Conservation (phyloP, 2,113 vertebrate genomes). For the Chinchilla lanigera region DNA sequence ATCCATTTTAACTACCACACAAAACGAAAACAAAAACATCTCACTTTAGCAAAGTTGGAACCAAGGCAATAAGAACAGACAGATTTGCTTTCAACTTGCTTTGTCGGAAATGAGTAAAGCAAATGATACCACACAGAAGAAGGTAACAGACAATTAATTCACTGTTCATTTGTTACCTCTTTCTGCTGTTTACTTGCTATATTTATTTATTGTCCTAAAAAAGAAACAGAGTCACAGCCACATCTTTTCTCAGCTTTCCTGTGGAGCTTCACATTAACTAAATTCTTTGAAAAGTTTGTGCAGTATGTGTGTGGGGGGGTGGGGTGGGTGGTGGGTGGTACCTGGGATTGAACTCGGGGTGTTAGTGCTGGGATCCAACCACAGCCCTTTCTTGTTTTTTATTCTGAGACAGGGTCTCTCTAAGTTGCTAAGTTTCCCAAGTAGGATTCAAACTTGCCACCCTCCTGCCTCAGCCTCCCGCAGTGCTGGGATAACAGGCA, state of each 20-base stretch:
- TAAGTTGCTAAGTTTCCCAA: neutral
- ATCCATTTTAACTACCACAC: no score
- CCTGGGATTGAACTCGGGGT: neutral
- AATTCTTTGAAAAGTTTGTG: neutral
- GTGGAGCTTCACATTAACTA: neutral
- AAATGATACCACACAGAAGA: accelerated
- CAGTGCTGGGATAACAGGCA: neutral
- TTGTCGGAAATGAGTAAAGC: accelerated
- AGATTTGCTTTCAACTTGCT: neutral
- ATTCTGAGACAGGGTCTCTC: neutral
- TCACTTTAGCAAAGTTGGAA: no score
- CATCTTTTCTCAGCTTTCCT: neutral
- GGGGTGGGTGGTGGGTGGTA: no score
- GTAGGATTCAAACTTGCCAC: neutral
- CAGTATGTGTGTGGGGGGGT: neutral
- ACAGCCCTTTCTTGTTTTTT: neutral
- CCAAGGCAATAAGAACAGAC: accelerated
- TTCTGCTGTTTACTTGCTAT: neutral
- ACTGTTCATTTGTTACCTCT: accelerated
- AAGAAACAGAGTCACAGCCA: no score
- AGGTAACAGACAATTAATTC: neutral
- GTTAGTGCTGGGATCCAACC: neutral
- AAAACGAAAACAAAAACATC: neutral
- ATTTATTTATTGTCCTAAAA: no score
- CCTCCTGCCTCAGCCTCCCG: neutral